Evolutionary conservation across 2,888 invertebrate genomes (phyloP).

Genomic region (Vesta saturnalis): DNA sequence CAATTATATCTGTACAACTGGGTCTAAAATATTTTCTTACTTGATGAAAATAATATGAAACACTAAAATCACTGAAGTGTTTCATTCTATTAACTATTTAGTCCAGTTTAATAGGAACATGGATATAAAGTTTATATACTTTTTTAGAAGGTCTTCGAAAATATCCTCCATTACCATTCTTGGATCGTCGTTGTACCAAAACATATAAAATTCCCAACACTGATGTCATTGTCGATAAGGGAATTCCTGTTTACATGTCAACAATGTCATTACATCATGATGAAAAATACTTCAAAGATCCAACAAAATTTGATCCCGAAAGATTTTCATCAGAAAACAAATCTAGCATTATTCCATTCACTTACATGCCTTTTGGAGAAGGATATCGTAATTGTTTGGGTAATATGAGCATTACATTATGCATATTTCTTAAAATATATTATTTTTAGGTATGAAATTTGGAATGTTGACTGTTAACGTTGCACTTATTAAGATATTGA

Average conservation of each 20-base stretch:
- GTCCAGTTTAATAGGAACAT: no score
- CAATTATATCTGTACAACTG: no score
- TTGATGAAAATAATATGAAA: no score
- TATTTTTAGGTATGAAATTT: neutral
- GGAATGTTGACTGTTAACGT: neutral
- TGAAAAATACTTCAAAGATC: neutral
- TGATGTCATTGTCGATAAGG: neutral
- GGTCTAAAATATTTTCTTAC: no score
- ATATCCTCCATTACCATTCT: constrained; percentile 1
- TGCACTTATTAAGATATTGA: neutral
- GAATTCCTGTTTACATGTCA: neutral
- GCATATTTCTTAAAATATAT: neutral
- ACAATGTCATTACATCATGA: neutral
- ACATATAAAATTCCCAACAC: neutral
- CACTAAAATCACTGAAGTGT: no score
- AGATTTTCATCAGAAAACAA: constrained; percentile 1
- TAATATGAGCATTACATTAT: no score
- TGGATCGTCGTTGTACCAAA: constrained; percentile 5
- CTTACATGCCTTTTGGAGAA: constrained; percentile 7
- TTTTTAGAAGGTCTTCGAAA: neutral
- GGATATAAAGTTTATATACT: no score
- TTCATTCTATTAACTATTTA: no score
- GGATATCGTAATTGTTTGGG: constrained; percentile 4
- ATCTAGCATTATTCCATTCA: neutral
- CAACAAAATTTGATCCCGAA: neutral